phyloP scores from a whole-genome alignment of 2,797 vertebrate genomes.

The Chiloscyllium punctatum region DNA sequence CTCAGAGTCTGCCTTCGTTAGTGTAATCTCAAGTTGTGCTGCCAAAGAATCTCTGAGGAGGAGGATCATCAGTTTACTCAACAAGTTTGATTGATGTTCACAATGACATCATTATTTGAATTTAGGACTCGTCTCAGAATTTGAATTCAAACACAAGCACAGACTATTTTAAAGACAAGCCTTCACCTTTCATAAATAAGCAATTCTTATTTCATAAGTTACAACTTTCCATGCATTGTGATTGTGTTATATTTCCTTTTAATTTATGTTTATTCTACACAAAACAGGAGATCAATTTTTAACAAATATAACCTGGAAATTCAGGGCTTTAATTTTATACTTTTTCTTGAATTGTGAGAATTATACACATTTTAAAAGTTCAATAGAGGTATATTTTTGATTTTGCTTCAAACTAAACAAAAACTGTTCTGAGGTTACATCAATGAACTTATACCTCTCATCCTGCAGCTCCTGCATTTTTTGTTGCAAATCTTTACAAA shows the following conservation, averaged over 20 bases:
- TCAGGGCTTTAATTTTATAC: background rate
- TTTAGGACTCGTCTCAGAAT: background rate
- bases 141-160: background rate
- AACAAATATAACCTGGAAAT: background rate
- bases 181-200: background rate
- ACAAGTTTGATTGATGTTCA: background rate
- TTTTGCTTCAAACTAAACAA: background rate
- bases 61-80: background rate
- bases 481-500: constrained; percentile 75
- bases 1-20: constrained; percentile 89
- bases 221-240: background rate
- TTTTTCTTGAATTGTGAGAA: background rate
- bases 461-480: constrained; percentile 79
- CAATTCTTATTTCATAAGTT: background rate
- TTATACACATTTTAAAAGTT: background rate
- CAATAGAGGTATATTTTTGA: background rate
- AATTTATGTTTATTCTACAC: too few species aligned
- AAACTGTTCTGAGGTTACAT: background rate
- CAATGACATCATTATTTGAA: background rate
- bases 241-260: background rate
- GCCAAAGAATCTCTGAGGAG: constrained; percentile 77
- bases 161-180: background rate
- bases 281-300: background rate
- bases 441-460: constrained; percentile 66
- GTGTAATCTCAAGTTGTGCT: constrained; percentile 77